Conservation (phyloP, 2,113 vertebrate genomes). For the Chlamydotis undulata region DNA sequence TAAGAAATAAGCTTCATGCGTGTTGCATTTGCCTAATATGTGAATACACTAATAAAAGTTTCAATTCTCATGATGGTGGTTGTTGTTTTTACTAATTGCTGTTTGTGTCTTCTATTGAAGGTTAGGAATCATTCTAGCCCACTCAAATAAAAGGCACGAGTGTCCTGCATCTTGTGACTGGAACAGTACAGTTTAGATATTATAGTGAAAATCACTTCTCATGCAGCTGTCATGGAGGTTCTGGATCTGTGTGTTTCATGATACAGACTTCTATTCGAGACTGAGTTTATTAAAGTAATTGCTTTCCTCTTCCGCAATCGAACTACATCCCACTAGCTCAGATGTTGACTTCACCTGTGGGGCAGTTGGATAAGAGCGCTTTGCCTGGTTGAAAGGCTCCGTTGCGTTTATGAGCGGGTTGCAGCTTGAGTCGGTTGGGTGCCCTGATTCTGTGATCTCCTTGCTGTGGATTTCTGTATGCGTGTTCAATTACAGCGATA, state of each 20-base stretch:
- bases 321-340: not conserved
- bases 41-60: conserved; percentile 95
- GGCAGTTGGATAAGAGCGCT: not conserved
- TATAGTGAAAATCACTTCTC: not conserved
- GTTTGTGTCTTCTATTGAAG: fast-evolving
- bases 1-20: conserved; percentile 86
- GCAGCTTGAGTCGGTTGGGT: not conserved
- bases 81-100: not conserved
- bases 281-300: not conserved
- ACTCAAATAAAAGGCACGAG: not conserved
- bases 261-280: not conserved
- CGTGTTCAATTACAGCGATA: not conserved
- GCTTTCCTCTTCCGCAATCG: not conserved
- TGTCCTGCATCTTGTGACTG: not conserved
- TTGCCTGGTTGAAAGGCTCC: not conserved
- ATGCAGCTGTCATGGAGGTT: fast-evolving
- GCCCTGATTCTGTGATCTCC: not conserved
- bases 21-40: conserved; percentile 94
- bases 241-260: not conserved
- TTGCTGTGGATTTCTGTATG: not conserved
- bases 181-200: not conserved
- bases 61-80: conserved; percentile 79
- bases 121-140: not conserved
- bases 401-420: not conserved
- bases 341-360: not conserved